Evolutionary conservation across 2,113 vertebrate species (phyloP), one percentile per base, ranked within the genome.

Genomic region (Xyliphius kryptos): DNA sequence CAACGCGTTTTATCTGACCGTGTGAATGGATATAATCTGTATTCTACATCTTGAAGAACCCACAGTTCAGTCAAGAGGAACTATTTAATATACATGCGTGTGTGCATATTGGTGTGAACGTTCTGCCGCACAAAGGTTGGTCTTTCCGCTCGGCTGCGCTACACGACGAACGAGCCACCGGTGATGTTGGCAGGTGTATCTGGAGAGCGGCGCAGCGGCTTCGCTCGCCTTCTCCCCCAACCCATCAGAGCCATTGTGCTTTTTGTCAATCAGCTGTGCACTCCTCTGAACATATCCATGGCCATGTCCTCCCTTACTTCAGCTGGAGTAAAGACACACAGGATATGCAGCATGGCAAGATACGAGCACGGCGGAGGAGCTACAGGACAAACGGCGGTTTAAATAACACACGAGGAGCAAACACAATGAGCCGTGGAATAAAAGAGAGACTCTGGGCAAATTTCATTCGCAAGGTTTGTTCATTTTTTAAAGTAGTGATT

Each of bases 261-360:
- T 38, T 53, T 67, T 77, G 72, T 72, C 69, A 69, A 55, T 74
- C 72, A 74, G 13, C 46, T 50, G 65, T 67, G 59, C 55, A 56
- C 22, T 70, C 6, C 62, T 55, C 56, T 32, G 56, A 74, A 56
- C 56, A 67, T 68, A 68, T 62, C 49, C 61, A 38, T 22, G 44
- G 56, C 47, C 50, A 16, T 17, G 9, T 57, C 6, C 21, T 16
- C 17, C 50, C 41, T 32, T 66, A 10, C 13, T 36, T 48, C 38
- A 13, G 14, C 38, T 21, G 17, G 22, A 51, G 38, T 52, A 65
- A 65, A 73, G 49, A 64, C 44, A 21, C 47, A 40, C 12, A 5
- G 40, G 16, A 19, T n/a, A 36, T 12, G 40, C 37, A 32, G 36
- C 55, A 12, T 12, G 21, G 20, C 20, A 50, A 7, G 2, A 46